A percentile compares a stretch with the other conserved stretches of the same genome.
Evolutionary conservation across 2,797 vertebrate species (phyloP).

Genomic region (Bovichtus diacanthus): DNA sequence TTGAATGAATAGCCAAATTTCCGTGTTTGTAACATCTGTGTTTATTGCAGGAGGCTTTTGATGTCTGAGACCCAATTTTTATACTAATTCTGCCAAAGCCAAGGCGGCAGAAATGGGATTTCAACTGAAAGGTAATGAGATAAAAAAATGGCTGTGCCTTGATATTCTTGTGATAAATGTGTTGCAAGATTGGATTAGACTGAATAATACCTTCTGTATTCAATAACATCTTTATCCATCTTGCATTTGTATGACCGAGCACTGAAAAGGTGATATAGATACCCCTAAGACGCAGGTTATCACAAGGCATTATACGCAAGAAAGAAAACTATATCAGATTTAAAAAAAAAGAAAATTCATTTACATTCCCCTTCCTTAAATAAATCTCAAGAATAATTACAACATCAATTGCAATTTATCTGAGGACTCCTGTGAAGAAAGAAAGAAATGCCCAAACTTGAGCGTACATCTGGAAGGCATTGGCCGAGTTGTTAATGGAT

Average conservation of each 20-base stretch:
- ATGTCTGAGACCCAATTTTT: conserved; percentile 43
- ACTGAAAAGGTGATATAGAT: conserved; percentile 2
- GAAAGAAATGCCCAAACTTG: conserved; percentile 42
- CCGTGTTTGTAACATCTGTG: conserved; percentile 52
- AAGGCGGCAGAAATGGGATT: conserved; percentile 24
- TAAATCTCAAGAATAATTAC: conserved; percentile 53
- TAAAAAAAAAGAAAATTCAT: conserved; percentile 47
- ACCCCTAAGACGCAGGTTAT: conserved; percentile 5
- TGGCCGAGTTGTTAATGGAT: conserved; percentile 58
- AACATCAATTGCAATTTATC: conserved; percentile 56
- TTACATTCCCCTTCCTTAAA: conserved; percentile 25
- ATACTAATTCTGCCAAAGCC: conserved; percentile 22
- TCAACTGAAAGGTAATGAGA: conserved; percentile 28
- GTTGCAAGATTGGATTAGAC: conserved; percentile 16
- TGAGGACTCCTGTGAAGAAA: conserved; percentile 43
- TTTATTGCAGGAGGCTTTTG: conserved; percentile 44
- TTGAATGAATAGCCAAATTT: conserved; percentile 36
- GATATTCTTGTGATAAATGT: conserved; percentile 19
- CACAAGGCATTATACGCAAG: background rate
- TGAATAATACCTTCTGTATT: conserved; percentile 15
- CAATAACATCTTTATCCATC: conserved; percentile 19
- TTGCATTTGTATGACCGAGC: background rate
- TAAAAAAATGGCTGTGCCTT: conserved; percentile 29
- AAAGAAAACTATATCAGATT: conserved; percentile 22
- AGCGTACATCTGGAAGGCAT: conserved; percentile 71